These are phyloP conservation scores for Coracias cyanogaster DNA, from an alignment of 2,797 vertebrate species.

Conservation along the genomic window DNA sequence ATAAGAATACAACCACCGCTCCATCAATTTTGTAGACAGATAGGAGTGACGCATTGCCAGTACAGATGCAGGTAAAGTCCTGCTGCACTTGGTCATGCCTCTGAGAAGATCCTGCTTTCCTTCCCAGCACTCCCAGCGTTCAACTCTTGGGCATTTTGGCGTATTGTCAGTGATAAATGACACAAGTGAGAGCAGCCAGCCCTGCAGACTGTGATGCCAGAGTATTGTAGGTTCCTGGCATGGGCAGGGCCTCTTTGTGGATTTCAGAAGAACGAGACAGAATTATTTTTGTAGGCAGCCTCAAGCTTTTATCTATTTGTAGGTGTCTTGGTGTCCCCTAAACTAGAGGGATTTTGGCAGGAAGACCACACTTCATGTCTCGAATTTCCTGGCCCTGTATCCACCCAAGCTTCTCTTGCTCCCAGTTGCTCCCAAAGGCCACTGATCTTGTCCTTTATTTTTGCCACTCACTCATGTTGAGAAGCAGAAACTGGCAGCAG, in stretches of 20 bases:
- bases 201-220: not conserved
- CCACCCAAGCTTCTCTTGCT: not conserved
- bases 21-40: not conserved
- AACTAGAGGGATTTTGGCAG: not conserved
- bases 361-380: not conserved
- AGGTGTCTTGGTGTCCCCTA: not conserved
- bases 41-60: not conserved
- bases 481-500: not conserved
- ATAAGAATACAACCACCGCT: not conserved
- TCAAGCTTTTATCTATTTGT: not conserved
- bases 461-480: not conserved
- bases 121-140: not conserved
- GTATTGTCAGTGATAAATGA: not conserved
- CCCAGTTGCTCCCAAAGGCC: not conserved
- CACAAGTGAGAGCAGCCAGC: conserved; percentile 18
- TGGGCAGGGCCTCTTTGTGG: not conserved
- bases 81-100: not conserved
- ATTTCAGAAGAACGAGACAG: not conserved
- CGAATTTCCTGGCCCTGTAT: not conserved
- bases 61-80: not conserved
- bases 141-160: conserved; percentile 2
- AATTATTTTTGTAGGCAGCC: conserved; percentile 2
- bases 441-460: not conserved
- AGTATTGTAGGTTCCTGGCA: conserved; percentile 28
- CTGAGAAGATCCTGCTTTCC: not conserved